Base-by-base conservation (phyloP, 2,113 vertebrate genomes). In the Aldabrachelys gigantea region DNA sequence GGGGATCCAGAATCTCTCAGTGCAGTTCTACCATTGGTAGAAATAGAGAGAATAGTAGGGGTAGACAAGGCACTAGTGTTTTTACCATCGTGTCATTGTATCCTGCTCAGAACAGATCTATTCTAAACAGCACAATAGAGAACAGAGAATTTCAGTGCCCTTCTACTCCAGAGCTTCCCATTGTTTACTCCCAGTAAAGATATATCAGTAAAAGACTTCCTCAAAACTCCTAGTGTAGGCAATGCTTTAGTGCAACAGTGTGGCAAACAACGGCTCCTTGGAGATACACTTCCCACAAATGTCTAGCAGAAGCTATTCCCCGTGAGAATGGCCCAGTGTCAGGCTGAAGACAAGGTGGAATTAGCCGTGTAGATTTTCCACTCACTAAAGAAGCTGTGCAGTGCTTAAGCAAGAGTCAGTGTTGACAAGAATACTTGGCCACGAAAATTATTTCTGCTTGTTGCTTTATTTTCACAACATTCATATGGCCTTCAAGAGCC, bases 401-500 rank as follows among this genome's bases (percentile, higher is more conserved):
- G 25, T 27, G 53, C 38, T 57, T 56, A 57, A 41, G 25, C 25
- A 54, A 3, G 35, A 72, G 4, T 72, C 65, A 10, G 17, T 38
- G 19, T 72, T 72, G n/a, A 38, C 65, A 72, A 72, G 9, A 72
- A 38, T 72, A 38, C 19, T 72, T 72, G 65, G 65, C 17, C 65
- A 72, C n/a, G 35, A n/a, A 84, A 78, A 83, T n/a, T 52, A 47
- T 49, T 89, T 92, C 69, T 84, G 3, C 10, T 90, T 88, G 8
- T 78, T 87, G 9, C 8, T 85, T 95, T 94, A 25, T 92, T 91
- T 90, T 87, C 22, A 22, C 4, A 22, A 22, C 84, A 29, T 76
- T 12, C 19, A 5, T n/a, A 11, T 57, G 29, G 2, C 52, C 47
- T 85, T 94, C 88, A 69, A 69, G 62, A 69, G 16, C 35, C 53